These are phyloP conservation scores for Rousettus madagascariensis DNA, from an alignment of 2,797 vertebrate genomes.

Conservation along the genomic window DNA sequence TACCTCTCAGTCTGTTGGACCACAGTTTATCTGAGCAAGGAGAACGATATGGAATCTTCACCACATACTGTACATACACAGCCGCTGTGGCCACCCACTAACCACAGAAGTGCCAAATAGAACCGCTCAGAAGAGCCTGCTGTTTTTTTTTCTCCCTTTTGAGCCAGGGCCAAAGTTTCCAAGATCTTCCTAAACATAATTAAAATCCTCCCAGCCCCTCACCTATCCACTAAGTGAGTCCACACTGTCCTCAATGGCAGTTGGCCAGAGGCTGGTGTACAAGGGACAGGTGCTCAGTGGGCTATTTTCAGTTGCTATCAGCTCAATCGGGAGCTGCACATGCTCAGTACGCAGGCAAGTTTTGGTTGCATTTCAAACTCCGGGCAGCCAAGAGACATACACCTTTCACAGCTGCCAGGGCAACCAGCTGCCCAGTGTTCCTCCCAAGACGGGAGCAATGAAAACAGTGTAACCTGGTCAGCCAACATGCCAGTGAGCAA, in stretches of 20 bases:
- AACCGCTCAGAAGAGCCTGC: not conserved
- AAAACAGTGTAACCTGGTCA: constrained; percentile 72
- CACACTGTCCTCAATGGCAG: constrained; percentile 47
- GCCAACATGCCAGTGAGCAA: constrained; percentile 45
- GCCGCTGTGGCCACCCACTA: not conserved
- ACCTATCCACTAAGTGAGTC: constrained; percentile 31
- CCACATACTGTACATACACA: not conserved
- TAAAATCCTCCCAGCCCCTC: constrained; percentile 19
- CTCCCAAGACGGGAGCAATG: constrained; percentile 66
- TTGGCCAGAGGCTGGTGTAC: constrained; percentile 23
- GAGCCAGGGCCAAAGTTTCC: not conserved
- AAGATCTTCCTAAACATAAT: constrained; percentile 28
- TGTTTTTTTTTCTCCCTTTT: not conserved
- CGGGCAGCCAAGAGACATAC: constrained; percentile 64
- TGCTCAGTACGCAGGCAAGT: constrained; percentile 53
- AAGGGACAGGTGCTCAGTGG: constrained; percentile 68
- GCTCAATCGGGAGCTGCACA: constrained; percentile 36
- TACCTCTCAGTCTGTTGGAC: not conserved
- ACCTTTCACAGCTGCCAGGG: constrained; percentile 75
- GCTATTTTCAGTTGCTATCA: constrained; percentile 75
- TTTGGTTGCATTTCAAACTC: constrained; percentile 67
- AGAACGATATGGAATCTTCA: not conserved
- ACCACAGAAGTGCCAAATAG: not conserved
- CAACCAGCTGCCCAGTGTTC: constrained; percentile 67
- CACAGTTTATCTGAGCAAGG: not conserved